Base-by-base conservation (phyloP, 2,113 vertebrate species). In the Ceyx melanurus region DNA sequence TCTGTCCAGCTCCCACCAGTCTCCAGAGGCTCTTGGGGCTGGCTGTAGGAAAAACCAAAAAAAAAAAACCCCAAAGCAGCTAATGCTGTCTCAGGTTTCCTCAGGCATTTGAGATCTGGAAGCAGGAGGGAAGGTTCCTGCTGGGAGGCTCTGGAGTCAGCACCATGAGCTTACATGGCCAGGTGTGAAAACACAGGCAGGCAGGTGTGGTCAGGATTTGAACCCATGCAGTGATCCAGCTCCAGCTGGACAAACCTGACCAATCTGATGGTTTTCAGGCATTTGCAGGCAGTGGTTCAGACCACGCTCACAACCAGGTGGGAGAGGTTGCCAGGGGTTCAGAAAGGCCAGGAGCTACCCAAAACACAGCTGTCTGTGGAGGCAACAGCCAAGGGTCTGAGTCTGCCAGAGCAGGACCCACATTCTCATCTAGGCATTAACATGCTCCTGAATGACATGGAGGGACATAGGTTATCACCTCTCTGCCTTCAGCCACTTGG, bases 381-480 rank as follows among this genome's bases (percentile, higher is more conserved):
- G 33, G 78, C 11, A 35, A 48, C 45, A 68, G 40, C 25, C 4
- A 18, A 45, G 72, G 4, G 5, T 48, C 62, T 60, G 61, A 35
- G 6, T 60, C 35, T 79, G 67, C 66, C 62, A 28, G 29, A 58
- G 43, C 57, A 45, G 17, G 20, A 82, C 28, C 53, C 21, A 37
- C 3, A 1, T 29, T 37, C 62, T 70, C 42, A 65, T 18, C 72
- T 60, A 60, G 67, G 29, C 23, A 79, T 45, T 58, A 35, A 45
- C 14, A 45, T 2, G 2, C 9, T 33, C 22, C 28, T 1, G 0
- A 1, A 14, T 6, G 54, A 57, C 6, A 4, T 1, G 6, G 15
- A 15, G 28, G 1, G 1, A 64, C 61, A 26, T 2, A 7, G n/a
- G 28, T 13, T 4, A 4, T 23, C 26, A 57, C 57, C 28, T 56